phyloP scores from a whole-genome alignment of 2,888 invertebrate genomes.

The Theodoxus fluviatilis region DNA sequence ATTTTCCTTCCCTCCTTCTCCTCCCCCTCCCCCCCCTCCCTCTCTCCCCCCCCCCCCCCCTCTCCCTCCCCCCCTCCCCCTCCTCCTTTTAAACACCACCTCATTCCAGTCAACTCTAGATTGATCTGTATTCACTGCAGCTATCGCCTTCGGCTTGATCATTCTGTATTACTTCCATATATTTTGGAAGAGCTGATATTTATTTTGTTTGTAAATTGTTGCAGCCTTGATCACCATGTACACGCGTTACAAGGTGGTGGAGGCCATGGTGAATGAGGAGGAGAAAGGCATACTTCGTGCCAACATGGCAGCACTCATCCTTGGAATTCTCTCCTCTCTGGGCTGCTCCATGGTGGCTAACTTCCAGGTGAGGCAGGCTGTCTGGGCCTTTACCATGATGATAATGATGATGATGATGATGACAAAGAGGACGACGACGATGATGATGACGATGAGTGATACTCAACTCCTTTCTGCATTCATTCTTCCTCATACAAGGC shows the following conservation, averaged over 20 bases:
- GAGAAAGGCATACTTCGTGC: constrained; percentile 52
- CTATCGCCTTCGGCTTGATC: neutral
- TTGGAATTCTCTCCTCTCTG: constrained; percentile 72
- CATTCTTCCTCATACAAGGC: no score
- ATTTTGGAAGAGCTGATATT: neutral
- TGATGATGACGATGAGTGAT: no score
- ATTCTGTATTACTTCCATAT: neutral
- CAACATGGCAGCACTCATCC: constrained; percentile 70
- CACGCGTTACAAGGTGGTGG: constrained; percentile 75
- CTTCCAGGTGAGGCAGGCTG: constrained; percentile 73
- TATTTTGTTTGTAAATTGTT: constrained; percentile 44
- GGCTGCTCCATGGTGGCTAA: constrained; percentile 78
- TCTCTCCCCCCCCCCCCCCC: neutral
- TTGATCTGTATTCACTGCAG: neutral
- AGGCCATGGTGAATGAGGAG: constrained; percentile 54
- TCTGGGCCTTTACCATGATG: no score
- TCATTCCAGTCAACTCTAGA: neutral
- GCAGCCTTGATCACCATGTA: constrained; percentile 75
- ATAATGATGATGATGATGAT: no score
- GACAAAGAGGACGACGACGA: no score
- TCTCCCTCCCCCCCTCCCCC: neutral
- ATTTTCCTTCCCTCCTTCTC: neutral
- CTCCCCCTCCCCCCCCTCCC: neutral
- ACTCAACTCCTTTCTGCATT: no score
- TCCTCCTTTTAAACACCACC: neutral